Percentiles rank a stretch among this genome's conserved stretches.
phyloP scores from a whole-genome alignment of 2,113 vertebrate species.

The Puntigrus tetrazona region DNA sequence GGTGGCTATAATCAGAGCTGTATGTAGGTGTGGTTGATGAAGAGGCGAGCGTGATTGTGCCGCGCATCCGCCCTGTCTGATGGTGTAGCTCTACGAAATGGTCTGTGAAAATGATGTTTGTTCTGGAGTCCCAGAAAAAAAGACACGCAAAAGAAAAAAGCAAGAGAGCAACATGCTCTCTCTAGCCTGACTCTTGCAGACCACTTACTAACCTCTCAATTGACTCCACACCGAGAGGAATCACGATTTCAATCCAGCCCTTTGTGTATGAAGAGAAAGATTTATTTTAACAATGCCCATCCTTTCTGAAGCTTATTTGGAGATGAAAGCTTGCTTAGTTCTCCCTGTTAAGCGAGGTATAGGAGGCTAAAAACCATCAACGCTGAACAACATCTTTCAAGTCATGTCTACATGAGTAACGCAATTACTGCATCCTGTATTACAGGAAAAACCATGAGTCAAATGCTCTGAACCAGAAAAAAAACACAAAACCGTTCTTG shows the following conservation, averaged over 20 bases:
- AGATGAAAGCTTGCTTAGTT: slow-evolving; percentile 31
- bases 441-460: slow-evolving; percentile 17
- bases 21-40: slow-evolving; percentile 3
- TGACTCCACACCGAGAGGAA: slow-evolving; percentile 65
- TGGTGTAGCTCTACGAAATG: slow-evolving; percentile 77
- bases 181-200: slow-evolving; percentile 61
- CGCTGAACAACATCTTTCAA: slow-evolving; percentile 10
- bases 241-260: slow-evolving; percentile 56
- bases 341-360: neutral
- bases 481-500: neutral
- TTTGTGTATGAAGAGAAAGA: slow-evolving; percentile 67
- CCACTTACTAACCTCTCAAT: slow-evolving; percentile 57
- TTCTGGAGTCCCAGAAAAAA: slow-evolving; percentile 61
- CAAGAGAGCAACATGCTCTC: slow-evolving; percentile 64
- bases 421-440: slow-evolving; percentile 15
- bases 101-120: slow-evolving; percentile 75
- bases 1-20: neutral
- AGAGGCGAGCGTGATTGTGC: slow-evolving; percentile 1
- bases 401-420: slow-evolving; percentile 4
- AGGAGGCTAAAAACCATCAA: slow-evolving; percentile 32
- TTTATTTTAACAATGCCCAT: slow-evolving; percentile 69
- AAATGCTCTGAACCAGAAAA: slow-evolving; percentile 9
- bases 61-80: slow-evolving; percentile 76
- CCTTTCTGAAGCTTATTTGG: slow-evolving; percentile 37
- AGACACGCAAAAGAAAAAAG: slow-evolving; percentile 11